Evolutionary conservation across 2,888 invertebrate genomes (phyloP), one percentile per base, ranked within the genome.

Genomic region (Dromius quadrimaculatus): DNA sequence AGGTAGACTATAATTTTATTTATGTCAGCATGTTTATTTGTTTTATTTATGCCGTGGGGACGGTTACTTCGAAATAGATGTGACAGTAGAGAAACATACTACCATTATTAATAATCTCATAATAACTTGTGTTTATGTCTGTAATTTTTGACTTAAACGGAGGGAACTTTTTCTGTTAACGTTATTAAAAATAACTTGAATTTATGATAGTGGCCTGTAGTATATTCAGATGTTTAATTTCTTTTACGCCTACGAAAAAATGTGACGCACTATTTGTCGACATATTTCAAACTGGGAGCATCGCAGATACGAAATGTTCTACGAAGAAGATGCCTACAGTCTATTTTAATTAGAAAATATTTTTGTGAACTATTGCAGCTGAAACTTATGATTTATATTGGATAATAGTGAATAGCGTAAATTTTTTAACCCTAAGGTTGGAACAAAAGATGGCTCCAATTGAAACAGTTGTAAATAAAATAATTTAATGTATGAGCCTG

Each of bases 101-200:
- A 59, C 41, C 45, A 70, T 70, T 70, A 70, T 70, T 70, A 70
- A 70, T 70, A 70, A 70, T 70, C 62, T 70, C 61, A 45, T 70
- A 70, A 70, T 70, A 70, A 70, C 70, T 70, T 70, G 34, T 59
- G 70, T 70, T 70, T 70, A 70, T 47, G 62, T 50, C 47, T 62
- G 62, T 70, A 47, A 61, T 36, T 62, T 70, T 61, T 19, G 36
- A 65, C 65, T 65, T 47, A 43, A 63, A 54, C 54, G 57, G 47
- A 41, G 66, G 66, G 57, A 38, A 41, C 23, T 54, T 66, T 66
- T 66, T 54, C 34, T 32, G 32, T 57, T 19, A 59, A 36, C 19
- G 11, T 36, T 36, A 59, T 59, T 36, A 59, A 59, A 59, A 36
- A 59, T 59, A 59, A 59, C 34, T 59, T 36, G 36, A 59, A 59